Evolutionary conservation across 2,888 invertebrate genomes (phyloP).

Genomic region (Pardosa pseudoannulata): DNA sequence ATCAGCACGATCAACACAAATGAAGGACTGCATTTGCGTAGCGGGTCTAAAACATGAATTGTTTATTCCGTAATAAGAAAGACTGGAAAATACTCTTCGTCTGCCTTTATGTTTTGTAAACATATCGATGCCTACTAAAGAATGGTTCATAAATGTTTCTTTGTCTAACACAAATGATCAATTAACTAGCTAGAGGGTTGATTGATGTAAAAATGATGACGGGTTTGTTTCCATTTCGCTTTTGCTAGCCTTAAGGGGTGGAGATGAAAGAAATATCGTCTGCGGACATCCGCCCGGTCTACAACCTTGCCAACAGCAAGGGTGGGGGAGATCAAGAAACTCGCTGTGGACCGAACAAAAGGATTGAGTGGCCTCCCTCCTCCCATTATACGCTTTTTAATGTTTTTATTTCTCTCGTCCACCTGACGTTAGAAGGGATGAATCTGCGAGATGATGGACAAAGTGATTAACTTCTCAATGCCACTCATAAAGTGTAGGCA

Average conservation of each 20-base stretch:
- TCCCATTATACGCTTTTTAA: background rate
- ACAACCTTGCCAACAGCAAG: slow-evolving; percentile 5
- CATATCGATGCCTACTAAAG: too few species aligned
- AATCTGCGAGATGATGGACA: background rate
- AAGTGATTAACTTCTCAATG: background rate
- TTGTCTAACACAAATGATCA: background rate
- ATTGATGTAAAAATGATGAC: background rate
- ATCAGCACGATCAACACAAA: too few species aligned
- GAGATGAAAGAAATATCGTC: background rate
- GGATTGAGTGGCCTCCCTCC: background rate
- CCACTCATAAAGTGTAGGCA: background rate
- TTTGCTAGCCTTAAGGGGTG: background rate
- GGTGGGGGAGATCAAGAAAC: background rate
- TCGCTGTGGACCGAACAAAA: background rate
- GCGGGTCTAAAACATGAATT: too few species aligned
- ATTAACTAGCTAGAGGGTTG: background rate
- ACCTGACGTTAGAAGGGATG: background rate
- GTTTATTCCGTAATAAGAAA: too few species aligned
- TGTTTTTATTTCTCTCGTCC: background rate
- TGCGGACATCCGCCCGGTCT: background rate
- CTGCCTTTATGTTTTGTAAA: too few species aligned
- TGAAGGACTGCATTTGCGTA: too few species aligned
- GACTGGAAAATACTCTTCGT: too few species aligned
- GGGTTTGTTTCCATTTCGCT: background rate
- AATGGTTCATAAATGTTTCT: too few species aligned